Percentiles rank a stretch among this genome's conserved stretches.
phyloP scores from a whole-genome alignment of 2,113 vertebrate species.

The Varanus komodoensis region DNA sequence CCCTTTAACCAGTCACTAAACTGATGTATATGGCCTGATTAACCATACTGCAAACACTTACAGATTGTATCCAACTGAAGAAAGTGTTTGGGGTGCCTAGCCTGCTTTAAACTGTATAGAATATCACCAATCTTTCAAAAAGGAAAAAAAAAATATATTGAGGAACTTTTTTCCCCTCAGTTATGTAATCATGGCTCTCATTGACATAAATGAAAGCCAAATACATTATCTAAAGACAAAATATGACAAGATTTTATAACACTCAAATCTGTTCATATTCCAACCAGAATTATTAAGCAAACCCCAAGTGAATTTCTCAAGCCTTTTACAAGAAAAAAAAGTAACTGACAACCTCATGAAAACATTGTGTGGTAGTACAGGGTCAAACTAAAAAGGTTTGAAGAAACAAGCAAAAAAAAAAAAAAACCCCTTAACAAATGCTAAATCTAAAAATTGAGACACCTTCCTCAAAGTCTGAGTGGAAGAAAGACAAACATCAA shows the following conservation, averaged over 20 bases:
- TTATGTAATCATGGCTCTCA: conserved; percentile 25
- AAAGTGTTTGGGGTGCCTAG: conserved; percentile 55
- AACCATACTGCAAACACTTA: conserved; percentile 41
- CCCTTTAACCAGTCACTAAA: conserved; percentile 56
- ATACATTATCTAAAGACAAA: conserved; percentile 60
- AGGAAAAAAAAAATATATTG: conserved; percentile 19
- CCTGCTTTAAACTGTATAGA: conserved; percentile 55
- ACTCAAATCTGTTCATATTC: conserved; percentile 62
- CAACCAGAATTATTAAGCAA: conserved; percentile 61
- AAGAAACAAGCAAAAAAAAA: conserved; percentile 58
- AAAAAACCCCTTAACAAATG: conserved; percentile 65
- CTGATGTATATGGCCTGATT: conserved; percentile 56
- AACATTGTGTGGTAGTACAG: conserved; percentile 59
- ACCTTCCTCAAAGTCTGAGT: conserved; percentile 91
- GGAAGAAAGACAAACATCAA: conserved; percentile 76
- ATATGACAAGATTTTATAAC: conserved; percentile 60
- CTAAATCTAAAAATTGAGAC: conserved; percentile 76
- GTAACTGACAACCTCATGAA: conserved; percentile 58
- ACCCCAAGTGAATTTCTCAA: conserved; percentile 60
- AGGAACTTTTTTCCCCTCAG: conserved; percentile 60
- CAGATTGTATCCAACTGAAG: conserved; percentile 33
- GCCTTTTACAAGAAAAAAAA: conserved; percentile 16
- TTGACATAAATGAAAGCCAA: conserved; percentile 45
- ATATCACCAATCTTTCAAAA: conserved; percentile 58
- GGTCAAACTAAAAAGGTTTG: conserved; percentile 71